Evolutionary conservation across 2,797 vertebrate genomes (phyloP).

Genomic region (Chiloscyllium punctatum): DNA sequence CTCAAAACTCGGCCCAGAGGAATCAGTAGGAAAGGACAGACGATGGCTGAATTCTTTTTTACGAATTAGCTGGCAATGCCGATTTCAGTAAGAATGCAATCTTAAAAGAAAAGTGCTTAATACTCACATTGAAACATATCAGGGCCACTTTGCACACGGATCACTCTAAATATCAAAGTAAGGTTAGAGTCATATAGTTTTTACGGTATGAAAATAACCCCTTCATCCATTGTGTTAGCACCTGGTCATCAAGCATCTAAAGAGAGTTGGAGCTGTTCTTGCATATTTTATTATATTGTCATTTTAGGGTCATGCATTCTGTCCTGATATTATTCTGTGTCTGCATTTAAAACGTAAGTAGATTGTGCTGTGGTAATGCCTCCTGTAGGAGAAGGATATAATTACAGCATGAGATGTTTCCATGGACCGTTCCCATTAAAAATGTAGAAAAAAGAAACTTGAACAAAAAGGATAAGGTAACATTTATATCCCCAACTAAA

Average conservation of each 20-base stretch:
- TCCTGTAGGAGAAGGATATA: background rate
- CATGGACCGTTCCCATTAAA: background rate
- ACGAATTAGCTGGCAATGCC: background rate
- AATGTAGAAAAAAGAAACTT: background rate
- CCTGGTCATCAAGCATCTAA: too few relatives aligned
- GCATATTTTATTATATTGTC: background rate
- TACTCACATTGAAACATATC: background rate
- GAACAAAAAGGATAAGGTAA: background rate
- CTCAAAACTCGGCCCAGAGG: too few relatives aligned
- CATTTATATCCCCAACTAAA: background rate
- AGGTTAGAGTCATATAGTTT: background rate
- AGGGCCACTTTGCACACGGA: background rate
- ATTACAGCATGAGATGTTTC: background rate
- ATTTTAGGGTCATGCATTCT: background rate
- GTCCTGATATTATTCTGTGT: too few relatives aligned
- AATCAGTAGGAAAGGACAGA: too few relatives aligned
- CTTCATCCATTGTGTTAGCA: too few relatives aligned
- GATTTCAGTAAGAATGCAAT: background rate
- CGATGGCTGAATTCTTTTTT: too few relatives aligned
- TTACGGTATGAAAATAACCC: too few relatives aligned
- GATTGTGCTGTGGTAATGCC: background rate
- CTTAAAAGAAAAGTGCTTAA: background rate
- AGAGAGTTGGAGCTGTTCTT: background rate
- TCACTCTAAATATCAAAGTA: background rate
- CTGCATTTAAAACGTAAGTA: background rate